Conservation (phyloP, 2,113 vertebrate genomes). For the Calyptommatus sinebrachiatus region DNA sequence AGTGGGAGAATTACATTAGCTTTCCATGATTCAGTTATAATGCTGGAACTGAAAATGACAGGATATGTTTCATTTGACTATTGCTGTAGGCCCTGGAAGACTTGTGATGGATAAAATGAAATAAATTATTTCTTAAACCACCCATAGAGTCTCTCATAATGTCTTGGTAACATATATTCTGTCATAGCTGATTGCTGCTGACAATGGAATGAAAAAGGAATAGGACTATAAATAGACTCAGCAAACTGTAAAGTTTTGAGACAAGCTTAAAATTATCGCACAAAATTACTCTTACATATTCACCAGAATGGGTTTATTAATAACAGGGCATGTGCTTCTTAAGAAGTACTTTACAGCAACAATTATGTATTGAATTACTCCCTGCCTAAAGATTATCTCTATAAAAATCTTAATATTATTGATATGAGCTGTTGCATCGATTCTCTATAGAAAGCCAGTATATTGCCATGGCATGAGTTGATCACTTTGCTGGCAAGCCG, state of each 20-base stretch:
- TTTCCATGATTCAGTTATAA: neutral
- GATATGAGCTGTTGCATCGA: neutral
- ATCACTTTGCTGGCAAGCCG: too few species aligned
- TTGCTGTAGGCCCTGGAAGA: neutral
- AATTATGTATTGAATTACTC: neutral
- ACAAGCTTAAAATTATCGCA: neutral
- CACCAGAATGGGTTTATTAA: accelerated
- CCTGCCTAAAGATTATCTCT: neutral
- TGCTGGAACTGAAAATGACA: conserved; percentile 8
- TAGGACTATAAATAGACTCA: conserved; percentile 26
- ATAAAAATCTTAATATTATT: neutral
- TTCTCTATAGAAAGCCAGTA: too few species aligned
- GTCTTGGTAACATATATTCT: neutral
- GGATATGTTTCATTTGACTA: neutral
- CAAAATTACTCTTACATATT: neutral
- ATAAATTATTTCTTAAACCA: conserved; percentile 1
- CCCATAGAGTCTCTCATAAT: neutral
- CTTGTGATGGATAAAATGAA: neutral
- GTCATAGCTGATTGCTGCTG: conserved; percentile 8
- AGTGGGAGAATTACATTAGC: neutral
- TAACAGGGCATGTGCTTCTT: neutral
- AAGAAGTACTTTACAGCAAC: accelerated
- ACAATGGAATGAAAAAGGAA: neutral
- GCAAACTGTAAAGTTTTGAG: neutral
- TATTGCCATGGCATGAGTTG: too few species aligned